Conservation (phyloP, 1,140 invertebrate genomes). For the Drosophila virilis region DNA sequence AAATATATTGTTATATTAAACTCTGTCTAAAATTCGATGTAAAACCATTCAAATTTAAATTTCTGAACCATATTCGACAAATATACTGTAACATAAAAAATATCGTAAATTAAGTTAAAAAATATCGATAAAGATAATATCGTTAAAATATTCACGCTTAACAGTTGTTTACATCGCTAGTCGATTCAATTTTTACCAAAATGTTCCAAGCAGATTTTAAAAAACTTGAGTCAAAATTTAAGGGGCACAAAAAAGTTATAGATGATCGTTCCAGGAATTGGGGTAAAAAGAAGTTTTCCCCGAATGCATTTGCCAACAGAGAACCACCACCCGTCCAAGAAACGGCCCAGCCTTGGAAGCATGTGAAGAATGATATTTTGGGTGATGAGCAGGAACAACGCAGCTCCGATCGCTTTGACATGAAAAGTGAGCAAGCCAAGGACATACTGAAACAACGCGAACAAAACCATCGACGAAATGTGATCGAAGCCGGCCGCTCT, state of each 20-base stretch:
- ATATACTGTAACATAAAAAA: background rate
- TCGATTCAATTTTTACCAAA: background rate
- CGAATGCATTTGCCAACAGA: conserved; percentile 11
- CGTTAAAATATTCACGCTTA: background rate
- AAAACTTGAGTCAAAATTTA: background rate
- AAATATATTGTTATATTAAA: too few species aligned
- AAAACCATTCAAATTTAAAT: too few species aligned
- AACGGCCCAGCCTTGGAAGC: conserved; percentile 50
- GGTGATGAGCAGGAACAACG: conserved; percentile 42
- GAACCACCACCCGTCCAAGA: conserved; percentile 15
- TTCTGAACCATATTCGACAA: too few species aligned
- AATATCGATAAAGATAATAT: background rate
- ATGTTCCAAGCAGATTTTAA: conserved; percentile 1
- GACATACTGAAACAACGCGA: conserved; percentile 49
- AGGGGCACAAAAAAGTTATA: background rate
- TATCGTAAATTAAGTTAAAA: background rate
- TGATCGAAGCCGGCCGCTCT: conserved; percentile 52
- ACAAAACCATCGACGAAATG: conserved; percentile 58
- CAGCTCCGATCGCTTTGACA: conserved; percentile 28
- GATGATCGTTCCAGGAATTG: conserved; percentile 27
- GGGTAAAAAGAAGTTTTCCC: conserved; percentile 60
- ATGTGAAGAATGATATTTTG: conserved; percentile 60
- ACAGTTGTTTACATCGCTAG: background rate
- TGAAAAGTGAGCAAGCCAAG: conserved; percentile 54
- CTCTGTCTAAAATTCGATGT: too few species aligned